A percentile compares a stretch with the other conserved stretches of the same genome.
Conservation (phyloP, 2,113 vertebrate species). For the Butorides virescens region DNA sequence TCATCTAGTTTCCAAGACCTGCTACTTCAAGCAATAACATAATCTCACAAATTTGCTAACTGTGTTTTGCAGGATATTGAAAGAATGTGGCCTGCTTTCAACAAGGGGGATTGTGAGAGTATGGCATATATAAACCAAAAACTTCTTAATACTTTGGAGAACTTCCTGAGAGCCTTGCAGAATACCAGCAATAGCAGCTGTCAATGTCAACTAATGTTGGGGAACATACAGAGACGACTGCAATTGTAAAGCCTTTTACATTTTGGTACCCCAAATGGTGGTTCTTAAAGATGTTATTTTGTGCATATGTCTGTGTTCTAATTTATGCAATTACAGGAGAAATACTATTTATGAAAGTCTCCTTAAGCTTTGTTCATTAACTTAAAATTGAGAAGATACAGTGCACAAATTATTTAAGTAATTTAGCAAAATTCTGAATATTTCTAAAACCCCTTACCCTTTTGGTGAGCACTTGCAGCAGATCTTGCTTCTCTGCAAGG, state of each 20-base stretch:
- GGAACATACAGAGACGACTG: not conserved
- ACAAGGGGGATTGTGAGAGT: conserved; percentile 23
- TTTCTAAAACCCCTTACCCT: not conserved
- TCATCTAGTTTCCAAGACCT: not conserved
- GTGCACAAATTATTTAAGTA: not conserved
- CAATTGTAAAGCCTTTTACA: not conserved
- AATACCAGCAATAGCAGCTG: not conserved
- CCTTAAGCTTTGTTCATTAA: not conserved
- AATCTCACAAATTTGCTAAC: not conserved
- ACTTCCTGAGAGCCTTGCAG: not conserved
- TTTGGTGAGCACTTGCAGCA: not conserved
- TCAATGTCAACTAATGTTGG: not conserved
- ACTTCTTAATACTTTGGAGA: not conserved
- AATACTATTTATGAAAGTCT: not conserved
- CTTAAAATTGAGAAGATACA: not conserved
- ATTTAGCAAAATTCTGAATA: not conserved
- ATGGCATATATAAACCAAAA: conserved; percentile 5
- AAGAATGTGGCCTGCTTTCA: not conserved
- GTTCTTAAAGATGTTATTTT: not conserved
- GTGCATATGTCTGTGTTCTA: not conserved
- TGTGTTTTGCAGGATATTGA: conserved; percentile 45
- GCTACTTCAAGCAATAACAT: not conserved
- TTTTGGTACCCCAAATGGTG: fast-evolving
- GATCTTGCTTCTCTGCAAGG: not conserved
- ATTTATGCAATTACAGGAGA: not conserved